These are phyloP conservation scores for Euplagia quadripunctaria DNA, from an alignment of 2,888 invertebrate genomes.

Conservation along the genomic window DNA sequence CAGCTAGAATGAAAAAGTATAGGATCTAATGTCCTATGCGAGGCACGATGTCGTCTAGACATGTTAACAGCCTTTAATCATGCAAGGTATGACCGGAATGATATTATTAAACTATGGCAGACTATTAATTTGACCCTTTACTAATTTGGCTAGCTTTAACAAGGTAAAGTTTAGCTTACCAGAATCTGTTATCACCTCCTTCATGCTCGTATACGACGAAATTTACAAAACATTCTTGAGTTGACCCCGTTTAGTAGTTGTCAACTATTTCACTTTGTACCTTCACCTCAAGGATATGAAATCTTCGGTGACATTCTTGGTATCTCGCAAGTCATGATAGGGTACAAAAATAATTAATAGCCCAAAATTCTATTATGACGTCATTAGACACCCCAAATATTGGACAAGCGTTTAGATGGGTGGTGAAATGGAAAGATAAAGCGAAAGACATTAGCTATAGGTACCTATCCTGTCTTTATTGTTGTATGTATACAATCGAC, in stretches of 20 bases:
- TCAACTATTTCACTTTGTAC: conserved; percentile 38
- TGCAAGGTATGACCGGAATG: neutral
- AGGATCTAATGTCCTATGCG: conserved; percentile 2
- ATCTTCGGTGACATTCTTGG: conserved; percentile 24
- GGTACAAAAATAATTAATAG: conserved; percentile 70
- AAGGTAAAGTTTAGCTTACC: neutral
- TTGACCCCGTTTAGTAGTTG: conserved; percentile 34
- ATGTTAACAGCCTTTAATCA: conserved; percentile 10
- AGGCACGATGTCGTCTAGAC: conserved; percentile 9
- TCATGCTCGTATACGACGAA: neutral
- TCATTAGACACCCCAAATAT: conserved; percentile 60
- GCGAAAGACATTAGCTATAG: conserved; percentile 33
- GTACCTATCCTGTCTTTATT: conserved; percentile 30
- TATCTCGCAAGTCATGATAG: conserved; percentile 51
- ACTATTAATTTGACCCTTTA: neutral
- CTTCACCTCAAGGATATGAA: conserved; percentile 19
- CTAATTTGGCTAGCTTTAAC: conserved; percentile 2
- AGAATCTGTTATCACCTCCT: neutral
- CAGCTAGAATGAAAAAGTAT: neutral
- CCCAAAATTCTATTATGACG: conserved; percentile 62
- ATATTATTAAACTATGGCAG: neutral
- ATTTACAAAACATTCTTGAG: conserved; percentile 35
- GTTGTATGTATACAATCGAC: conserved; percentile 25
- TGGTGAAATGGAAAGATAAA: conserved; percentile 68
- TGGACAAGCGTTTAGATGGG: conserved; percentile 51